These are phyloP conservation scores for Brachyptera risi DNA, from an alignment of 2,888 invertebrate genomes.

Conservation along the genomic window DNA sequence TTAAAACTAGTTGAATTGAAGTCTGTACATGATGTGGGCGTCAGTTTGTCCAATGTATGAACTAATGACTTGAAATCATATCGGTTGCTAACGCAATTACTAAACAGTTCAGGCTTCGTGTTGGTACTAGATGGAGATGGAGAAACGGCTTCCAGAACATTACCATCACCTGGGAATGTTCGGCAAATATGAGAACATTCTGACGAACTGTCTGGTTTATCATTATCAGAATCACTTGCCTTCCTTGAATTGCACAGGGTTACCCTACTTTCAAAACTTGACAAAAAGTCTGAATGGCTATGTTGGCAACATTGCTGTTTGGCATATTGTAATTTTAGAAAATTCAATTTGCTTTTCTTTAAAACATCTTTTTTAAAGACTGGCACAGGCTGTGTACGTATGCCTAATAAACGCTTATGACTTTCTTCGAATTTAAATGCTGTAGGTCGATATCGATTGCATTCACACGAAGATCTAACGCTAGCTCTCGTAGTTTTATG, in stretches of 20 bases:
- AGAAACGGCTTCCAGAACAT: no score
- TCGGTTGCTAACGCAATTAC: background rate
- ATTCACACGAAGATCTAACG: slow-evolving; percentile 35
- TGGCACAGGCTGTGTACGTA: no score
- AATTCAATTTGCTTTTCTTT: slow-evolving; percentile 29
- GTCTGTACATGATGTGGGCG: background rate
- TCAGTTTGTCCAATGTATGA: background rate
- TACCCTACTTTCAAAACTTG: background rate
- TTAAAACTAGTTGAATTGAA: slow-evolving; percentile 23
- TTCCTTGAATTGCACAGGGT: no score
- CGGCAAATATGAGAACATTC: background rate
- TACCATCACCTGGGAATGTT: background rate
- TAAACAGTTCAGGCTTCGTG: background rate
- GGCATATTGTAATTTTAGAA: slow-evolving; percentile 18
- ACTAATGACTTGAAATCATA: slow-evolving; percentile 29
- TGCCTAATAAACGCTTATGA: no score
- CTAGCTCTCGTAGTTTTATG: no score
- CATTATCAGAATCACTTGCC: background rate
- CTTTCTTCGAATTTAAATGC: slow-evolving; percentile 2
- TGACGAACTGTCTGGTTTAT: background rate
- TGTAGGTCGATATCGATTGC: slow-evolving; percentile 31
- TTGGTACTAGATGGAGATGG: no score
- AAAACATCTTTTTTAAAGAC: slow-evolving; percentile 26
- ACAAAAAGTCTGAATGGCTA: no score
- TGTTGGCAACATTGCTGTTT: slow-evolving; percentile 15